phyloP scores from a whole-genome alignment of 2,888 invertebrate genomes.

The Euphydryas editha region DNA sequence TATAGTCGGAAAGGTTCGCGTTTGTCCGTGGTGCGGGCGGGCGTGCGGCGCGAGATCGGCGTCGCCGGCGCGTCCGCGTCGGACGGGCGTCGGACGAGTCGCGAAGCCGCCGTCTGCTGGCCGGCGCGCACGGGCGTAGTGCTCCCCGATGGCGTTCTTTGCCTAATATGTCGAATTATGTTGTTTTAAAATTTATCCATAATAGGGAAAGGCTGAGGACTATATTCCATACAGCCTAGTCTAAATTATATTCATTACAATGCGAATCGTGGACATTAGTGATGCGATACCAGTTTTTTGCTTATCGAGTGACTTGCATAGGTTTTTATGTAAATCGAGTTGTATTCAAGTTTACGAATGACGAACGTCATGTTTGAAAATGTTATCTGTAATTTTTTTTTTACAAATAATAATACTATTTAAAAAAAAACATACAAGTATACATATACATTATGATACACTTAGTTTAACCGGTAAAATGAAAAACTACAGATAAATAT shows the following conservation, averaged over 20 bases:
- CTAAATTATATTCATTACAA: not conserved
- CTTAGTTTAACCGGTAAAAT: no score
- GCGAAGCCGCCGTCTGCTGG: conserved; percentile 85
- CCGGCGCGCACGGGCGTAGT: conserved; percentile 88
- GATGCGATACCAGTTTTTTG: not conserved
- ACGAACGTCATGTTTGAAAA: no score
- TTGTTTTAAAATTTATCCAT: no score
- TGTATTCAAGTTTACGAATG: no score
- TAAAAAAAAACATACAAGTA: not conserved
- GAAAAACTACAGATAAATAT: not conserved
- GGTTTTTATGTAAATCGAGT: not conserved
- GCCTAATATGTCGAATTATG: conserved; percentile 79
- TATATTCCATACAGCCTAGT: no score
- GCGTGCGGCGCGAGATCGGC: conserved; percentile 66
- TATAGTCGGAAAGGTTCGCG: conserved; percentile 91
- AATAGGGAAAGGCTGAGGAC: no score
- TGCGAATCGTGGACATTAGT: not conserved
- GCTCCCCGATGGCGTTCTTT: conserved; percentile 90
- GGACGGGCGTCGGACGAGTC: conserved; percentile 86
- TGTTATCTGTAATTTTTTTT: no score
- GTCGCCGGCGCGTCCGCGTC: conserved; percentile 85
- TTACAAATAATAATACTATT: no score
- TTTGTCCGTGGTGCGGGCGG: conserved; percentile 76
- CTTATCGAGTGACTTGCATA: not conserved
- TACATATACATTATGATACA: not conserved